Percentiles rank a stretch among this genome's conserved stretches.
phyloP scores from a whole-genome alignment of 2,888 invertebrate species.

The Bedellia somnulentella region DNA sequence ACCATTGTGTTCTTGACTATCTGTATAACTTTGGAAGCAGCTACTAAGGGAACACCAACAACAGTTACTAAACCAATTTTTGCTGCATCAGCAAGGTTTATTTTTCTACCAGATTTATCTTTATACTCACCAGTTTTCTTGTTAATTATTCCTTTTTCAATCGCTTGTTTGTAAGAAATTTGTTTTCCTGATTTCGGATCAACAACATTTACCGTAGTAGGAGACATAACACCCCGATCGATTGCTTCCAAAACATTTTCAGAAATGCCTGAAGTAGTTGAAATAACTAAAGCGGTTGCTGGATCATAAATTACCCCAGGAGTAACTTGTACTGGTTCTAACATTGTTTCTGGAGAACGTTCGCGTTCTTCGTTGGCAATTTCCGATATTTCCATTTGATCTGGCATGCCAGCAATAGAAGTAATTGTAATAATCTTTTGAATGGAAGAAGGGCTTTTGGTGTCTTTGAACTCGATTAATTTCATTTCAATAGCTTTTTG shows the following conservation, averaged over 20 bases:
- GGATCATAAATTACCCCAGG: slow-evolving; percentile 80
- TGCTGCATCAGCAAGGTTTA: slow-evolving; percentile 73
- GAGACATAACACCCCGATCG: slow-evolving; percentile 71
- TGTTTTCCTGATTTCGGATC: slow-evolving; percentile 70
- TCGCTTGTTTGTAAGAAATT: slow-evolving; percentile 73
- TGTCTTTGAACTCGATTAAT: slow-evolving; percentile 64
- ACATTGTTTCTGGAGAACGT: slow-evolving; percentile 12
- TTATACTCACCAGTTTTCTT: slow-evolving; percentile 68
- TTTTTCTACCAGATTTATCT: slow-evolving; percentile 65
- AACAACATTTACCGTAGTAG: slow-evolving; percentile 67
- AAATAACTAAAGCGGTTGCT: slow-evolving; percentile 71
- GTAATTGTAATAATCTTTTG: slow-evolving; percentile 73
- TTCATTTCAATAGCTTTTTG: slow-evolving; percentile 71
- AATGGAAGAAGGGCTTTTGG: slow-evolving; percentile 41
- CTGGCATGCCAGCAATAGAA: slow-evolving; percentile 70
- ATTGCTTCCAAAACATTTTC: slow-evolving; percentile 76
- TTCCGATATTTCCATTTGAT: slow-evolving; percentile 70
- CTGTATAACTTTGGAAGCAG: slow-evolving; percentile 69
- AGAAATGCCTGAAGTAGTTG: slow-evolving; percentile 70
- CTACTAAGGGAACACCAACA: slow-evolving; percentile 73
- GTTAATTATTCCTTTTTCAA: slow-evolving; percentile 75
- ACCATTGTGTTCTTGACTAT: slow-evolving; percentile 67
- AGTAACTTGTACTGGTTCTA: slow-evolving; percentile 65
- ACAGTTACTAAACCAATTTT: slow-evolving; percentile 78
- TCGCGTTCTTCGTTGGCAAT: slow-evolving; percentile 16